Conservation (phyloP, 2,888 invertebrate species). For the Pyrrhia umbra region DNA sequence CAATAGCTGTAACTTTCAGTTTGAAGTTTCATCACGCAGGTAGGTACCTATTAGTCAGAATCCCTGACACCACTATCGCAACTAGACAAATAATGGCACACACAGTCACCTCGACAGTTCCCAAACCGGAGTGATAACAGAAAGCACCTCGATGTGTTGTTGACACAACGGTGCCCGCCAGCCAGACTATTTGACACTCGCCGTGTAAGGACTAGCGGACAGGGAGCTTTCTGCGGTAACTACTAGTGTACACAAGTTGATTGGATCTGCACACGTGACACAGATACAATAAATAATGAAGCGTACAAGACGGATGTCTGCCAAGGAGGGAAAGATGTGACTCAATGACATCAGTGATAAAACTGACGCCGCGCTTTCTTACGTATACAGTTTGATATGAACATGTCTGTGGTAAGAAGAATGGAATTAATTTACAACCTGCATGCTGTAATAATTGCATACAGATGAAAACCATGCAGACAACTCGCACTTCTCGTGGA, state of each 20-base stretch:
- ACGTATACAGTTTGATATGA: background rate
- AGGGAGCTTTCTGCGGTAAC: background rate
- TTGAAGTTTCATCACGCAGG: slow-evolving; percentile 27
- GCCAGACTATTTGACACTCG: slow-evolving; percentile 72
- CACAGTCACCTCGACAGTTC: slow-evolving; percentile 59
- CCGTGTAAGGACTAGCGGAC: slow-evolving; percentile 66
- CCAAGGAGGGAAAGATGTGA: slow-evolving; percentile 9
- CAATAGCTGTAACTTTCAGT: background rate
- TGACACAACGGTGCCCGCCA: slow-evolving; percentile 62
- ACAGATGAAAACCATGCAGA: no score
- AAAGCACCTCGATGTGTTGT: slow-evolving; percentile 67
- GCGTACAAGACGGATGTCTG: slow-evolving; percentile 20
- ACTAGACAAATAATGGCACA: slow-evolving; percentile 39
- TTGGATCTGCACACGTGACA: slow-evolving; percentile 62
- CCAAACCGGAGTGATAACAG: slow-evolving; percentile 69
- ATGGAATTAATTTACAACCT: background rate
- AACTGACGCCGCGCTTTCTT: slow-evolving; percentile 16
- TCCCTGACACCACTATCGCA: slow-evolving; percentile 19
- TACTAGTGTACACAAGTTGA: slow-evolving; percentile 50
- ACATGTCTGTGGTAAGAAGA: background rate
- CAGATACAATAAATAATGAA: slow-evolving; percentile 49
- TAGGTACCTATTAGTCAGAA: slow-evolving; percentile 21
- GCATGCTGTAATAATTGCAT: no score
- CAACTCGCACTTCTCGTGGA: no score
- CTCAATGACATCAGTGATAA: slow-evolving; percentile 22